A percentile compares a stretch with the other conserved stretches of the same genome.
Conservation (phyloP, 2,113 vertebrate genomes). For the Chaetorhynchus papuensis region DNA sequence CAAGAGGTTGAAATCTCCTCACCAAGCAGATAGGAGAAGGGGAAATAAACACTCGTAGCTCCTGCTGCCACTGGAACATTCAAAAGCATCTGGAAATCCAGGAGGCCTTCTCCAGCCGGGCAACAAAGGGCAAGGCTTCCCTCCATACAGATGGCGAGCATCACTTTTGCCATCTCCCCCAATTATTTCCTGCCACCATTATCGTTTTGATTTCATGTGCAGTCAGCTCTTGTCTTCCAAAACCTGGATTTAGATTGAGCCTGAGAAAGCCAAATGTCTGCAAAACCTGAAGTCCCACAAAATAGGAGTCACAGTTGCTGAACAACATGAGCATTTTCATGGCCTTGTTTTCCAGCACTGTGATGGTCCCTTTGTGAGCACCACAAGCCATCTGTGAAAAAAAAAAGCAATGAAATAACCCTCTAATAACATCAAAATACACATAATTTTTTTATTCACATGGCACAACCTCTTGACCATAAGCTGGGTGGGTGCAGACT, state of each 20-base stretch:
- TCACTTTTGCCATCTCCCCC: conserved; percentile 29
- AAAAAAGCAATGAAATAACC: neutral
- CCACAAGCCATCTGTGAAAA: neutral
- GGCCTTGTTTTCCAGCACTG: neutral
- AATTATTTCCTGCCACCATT: conserved; percentile 43
- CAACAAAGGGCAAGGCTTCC: conserved; percentile 35
- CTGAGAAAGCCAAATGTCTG: conserved; percentile 52
- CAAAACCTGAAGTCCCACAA: conserved; percentile 43
- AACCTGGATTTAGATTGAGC: conserved; percentile 13
- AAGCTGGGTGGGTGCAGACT: neutral
- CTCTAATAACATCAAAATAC: neutral
- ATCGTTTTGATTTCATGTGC: neutral
- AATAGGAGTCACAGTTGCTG: conserved; percentile 43
- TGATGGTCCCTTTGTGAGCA: neutral
- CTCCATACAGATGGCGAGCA: neutral
- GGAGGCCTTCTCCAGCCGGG: conserved; percentile 42
- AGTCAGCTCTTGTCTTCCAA: conserved; percentile 44
- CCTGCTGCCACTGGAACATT: conserved; percentile 47
- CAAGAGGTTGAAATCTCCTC: conserved; percentile 65
- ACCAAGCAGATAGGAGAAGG: conserved; percentile 49
- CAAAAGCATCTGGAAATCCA: conserved; percentile 63
- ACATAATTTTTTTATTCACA: neutral
- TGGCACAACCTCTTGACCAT: neutral
- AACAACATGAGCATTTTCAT: neutral
- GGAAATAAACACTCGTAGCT: conserved; percentile 56